phyloP scores from a whole-genome alignment of 2,113 vertebrate genomes.

The Romanogobio albipinnatus region DNA sequence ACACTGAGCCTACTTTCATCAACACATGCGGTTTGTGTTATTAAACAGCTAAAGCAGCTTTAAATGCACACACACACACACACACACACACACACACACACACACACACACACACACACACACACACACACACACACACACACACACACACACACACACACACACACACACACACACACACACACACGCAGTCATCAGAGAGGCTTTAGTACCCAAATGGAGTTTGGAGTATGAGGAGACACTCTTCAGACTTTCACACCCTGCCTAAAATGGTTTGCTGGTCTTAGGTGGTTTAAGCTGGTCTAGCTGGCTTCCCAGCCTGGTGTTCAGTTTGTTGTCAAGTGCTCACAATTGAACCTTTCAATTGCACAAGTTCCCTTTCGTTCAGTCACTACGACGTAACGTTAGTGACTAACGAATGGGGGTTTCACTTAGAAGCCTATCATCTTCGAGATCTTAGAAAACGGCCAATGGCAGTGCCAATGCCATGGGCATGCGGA shows the following conservation, averaged over 20 bases:
- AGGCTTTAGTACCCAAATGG: slow-evolving; percentile 14
- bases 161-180: slow-evolving; percentile 11
- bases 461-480: too few relatives aligned
- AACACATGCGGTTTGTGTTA: slow-evolving; percentile 7
- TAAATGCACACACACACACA: slow-evolving; percentile 9
- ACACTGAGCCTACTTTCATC: slow-evolving; percentile 42
- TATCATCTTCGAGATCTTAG: too few relatives aligned
- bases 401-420: too few relatives aligned
- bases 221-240: slow-evolving; percentile 3
- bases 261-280: not conserved
- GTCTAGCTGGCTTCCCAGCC: not conserved
- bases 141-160: not conserved
- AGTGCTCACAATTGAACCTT: not conserved
- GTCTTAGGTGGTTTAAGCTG: not conserved
- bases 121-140: slow-evolving; percentile 22
- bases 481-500: too few relatives aligned
- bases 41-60: slow-evolving; percentile 45
- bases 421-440: too few relatives aligned
- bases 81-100: not conserved
- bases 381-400: too few relatives aligned
- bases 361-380: not conserved
- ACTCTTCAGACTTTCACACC: not conserved
- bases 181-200: slow-evolving; percentile 8
- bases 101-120: slow-evolving; percentile 11
- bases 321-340: not conserved